Percentiles rank a stretch among this genome's conserved stretches.
Evolutionary conservation across 2,797 vertebrate genomes (phyloP).

Genomic region (Tinamus major): DNA sequence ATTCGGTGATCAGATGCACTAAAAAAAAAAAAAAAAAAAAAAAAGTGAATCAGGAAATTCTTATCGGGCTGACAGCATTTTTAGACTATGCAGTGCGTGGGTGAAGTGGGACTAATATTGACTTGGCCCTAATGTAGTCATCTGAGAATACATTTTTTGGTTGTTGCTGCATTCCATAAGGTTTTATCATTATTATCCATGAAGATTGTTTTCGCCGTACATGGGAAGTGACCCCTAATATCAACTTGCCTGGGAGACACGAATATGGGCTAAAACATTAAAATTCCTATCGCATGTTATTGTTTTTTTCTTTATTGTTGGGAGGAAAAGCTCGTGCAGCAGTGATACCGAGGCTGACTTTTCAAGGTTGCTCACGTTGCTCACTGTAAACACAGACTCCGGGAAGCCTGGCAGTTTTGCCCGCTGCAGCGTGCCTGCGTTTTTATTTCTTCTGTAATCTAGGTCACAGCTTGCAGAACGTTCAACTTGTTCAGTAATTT

Average conservation of each 20-base stretch:
- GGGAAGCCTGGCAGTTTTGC: not conserved
- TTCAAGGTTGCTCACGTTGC: not conserved
- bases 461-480: not conserved
- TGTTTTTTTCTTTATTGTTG: constrained; percentile 40
- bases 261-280: constrained; percentile 62
- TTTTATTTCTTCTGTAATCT: not conserved
- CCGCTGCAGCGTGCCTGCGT: not conserved
- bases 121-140: constrained; percentile 82
- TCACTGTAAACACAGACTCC: fast-evolving
- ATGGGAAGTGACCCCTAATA: constrained; percentile 82
- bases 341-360: not conserved
- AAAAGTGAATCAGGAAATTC: constrained; percentile 80
- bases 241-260: constrained; percentile 74
- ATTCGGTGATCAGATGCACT: constrained; percentile 69
- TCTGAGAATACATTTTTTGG: constrained; percentile 85
- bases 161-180: constrained; percentile 87
- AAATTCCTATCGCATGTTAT: constrained; percentile 43
- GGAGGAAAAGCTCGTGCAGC: not conserved
- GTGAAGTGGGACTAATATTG: constrained; percentile 83
- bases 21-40: not conserved
- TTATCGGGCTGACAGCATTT: constrained; percentile 85
- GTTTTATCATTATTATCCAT: constrained; percentile 86
- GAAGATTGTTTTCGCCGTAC: constrained; percentile 84
- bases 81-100: constrained; percentile 84
- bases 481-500: not conserved